A percentile compares a stretch with the other conserved stretches of the same genome.
phyloP scores from a whole-genome alignment of 2,113 vertebrate species.

The Dromiciops gliroides region DNA sequence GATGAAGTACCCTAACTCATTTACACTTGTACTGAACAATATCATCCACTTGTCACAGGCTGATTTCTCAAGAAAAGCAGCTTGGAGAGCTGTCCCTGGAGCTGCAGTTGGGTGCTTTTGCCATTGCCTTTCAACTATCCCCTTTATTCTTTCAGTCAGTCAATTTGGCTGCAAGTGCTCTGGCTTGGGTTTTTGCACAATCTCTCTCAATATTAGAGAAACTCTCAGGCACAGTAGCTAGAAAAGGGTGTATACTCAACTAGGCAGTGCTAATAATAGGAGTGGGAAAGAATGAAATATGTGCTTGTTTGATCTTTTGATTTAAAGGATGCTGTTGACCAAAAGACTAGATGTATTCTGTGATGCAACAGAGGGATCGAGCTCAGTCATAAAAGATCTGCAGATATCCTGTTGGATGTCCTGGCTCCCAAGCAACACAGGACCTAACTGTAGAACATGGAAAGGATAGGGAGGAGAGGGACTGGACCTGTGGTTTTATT shows the following conservation, averaged over 20 bases:
- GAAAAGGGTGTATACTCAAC: not conserved
- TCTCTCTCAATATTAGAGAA: conserved; percentile 43
- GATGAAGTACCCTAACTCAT: conserved; percentile 40
- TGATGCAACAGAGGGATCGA: not conserved
- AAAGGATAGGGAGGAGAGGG: not conserved
- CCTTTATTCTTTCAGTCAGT: conserved; percentile 45
- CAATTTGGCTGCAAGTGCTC: not conserved
- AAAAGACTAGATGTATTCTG: not conserved
- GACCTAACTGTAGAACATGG: not conserved
- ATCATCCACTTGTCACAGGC: conserved; percentile 32
- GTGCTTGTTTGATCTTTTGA: not conserved
- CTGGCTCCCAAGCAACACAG: not conserved
- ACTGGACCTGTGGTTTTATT: not conserved
- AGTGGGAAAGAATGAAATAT: not conserved
- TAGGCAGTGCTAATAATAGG: not conserved
- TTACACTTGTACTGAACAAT: conserved; percentile 39
- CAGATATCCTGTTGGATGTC: not conserved
- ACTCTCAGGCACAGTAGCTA: conserved; percentile 23
- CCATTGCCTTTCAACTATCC: conserved; percentile 34
- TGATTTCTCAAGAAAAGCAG: conserved; percentile 43
- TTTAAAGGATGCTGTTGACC: not conserved
- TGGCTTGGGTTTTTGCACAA: not conserved
- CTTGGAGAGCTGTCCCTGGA: conserved; percentile 11
- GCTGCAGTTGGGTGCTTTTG: not conserved
- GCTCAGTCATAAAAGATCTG: not conserved